Conservation (phyloP, 2,797 vertebrate species). For the Anguilla megastoma region DNA sequence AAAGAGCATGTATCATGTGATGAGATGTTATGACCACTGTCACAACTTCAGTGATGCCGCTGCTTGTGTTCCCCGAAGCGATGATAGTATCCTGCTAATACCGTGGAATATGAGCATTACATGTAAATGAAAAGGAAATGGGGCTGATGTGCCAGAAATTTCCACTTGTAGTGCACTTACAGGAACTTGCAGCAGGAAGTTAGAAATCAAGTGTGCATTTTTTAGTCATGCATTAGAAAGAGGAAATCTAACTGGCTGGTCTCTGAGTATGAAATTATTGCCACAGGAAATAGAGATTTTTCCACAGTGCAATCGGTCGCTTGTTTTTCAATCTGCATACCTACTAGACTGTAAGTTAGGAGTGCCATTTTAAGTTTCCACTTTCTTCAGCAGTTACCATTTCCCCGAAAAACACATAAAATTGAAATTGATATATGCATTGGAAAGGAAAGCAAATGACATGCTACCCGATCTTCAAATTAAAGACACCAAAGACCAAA, state of each 20-base stretch:
- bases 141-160: not conserved
- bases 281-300: not conserved
- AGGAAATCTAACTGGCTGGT: not conserved
- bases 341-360: slow-evolving; percentile 8
- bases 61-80: not conserved
- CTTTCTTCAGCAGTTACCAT: not conserved
- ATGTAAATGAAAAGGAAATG: not conserved
- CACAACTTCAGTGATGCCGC: not conserved
- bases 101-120: not conserved
- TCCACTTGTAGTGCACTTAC: not conserved
- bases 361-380: not conserved
- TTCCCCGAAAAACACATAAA: not conserved
- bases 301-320: not conserved
- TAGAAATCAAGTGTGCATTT: not conserved
- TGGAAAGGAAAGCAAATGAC: not conserved
- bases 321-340: not conserved
- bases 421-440: not conserved
- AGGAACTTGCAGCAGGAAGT: not conserved
- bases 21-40: not conserved
- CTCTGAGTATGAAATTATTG: not conserved
- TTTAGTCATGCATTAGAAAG: not conserved
- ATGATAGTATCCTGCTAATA: not conserved
- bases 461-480: not conserved
- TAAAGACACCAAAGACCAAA: not conserved
- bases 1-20: not conserved